phyloP scores from a whole-genome alignment of 1,140 invertebrate species.

The Meloidogyne floridensis region DNA sequence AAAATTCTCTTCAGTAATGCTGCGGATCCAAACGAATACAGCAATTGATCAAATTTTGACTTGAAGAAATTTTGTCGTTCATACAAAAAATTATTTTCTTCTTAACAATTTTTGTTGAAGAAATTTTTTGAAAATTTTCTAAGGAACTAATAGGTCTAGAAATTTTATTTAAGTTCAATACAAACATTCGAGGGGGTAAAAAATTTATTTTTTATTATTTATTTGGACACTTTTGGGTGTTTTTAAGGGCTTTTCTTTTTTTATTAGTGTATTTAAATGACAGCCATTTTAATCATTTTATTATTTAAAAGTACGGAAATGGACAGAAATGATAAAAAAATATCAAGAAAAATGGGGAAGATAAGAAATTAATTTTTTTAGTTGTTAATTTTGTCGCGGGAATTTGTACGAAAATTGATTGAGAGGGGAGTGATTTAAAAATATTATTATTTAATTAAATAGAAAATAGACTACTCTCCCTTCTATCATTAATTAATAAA shows the following conservation, averaged over 20 bases:
- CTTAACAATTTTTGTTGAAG: not conserved
- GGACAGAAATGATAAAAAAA: not conserved
- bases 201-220: not conserved
- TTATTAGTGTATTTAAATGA: not conserved
- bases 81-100: not conserved
- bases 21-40: constrained; percentile 8
- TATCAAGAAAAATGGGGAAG: not conserved
- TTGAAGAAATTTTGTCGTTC: not conserved
- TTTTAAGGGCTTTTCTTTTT: not conserved
- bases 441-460: not conserved
- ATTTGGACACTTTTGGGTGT: not conserved
- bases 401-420: constrained; percentile 3
- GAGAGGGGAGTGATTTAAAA: not conserved
- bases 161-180: not conserved
- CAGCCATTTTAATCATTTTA: not conserved
- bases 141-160: not conserved
- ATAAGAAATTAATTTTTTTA: not conserved
- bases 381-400: not conserved
- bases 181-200: constrained; percentile 8
- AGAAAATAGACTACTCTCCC: too few relatives aligned
- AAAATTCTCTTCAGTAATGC: not conserved
- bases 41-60: not conserved
- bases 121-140: not conserved
- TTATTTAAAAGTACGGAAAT: not conserved
- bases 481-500: not conserved